phyloP scores from a whole-genome alignment of 2,113 vertebrate genomes.

The Drymodes brunneopygia region DNA sequence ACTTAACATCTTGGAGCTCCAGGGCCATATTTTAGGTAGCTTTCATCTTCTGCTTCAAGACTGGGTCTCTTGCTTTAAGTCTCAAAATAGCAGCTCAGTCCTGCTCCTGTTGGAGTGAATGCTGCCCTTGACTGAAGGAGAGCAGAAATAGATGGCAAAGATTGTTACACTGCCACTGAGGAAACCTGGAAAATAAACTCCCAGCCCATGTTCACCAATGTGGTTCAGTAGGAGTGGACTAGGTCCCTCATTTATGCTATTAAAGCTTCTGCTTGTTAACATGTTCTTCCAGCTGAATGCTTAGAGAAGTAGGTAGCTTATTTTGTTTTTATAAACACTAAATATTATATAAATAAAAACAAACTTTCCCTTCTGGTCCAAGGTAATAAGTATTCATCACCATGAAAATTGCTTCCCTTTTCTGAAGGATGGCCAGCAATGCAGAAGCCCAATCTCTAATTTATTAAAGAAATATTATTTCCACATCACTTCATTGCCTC shows the following conservation, averaged over 20 bases:
- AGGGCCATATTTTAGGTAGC: not conserved
- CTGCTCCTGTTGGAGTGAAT: not conserved
- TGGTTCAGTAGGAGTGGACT: not conserved
- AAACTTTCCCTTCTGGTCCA: not conserved
- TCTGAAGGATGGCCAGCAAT: conserved; percentile 2
- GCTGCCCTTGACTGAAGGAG: not conserved
- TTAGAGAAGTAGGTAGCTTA: not conserved
- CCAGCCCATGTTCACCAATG: not conserved
- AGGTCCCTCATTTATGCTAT: not conserved
- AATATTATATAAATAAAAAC: not conserved
- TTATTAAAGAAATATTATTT: conserved; percentile 10
- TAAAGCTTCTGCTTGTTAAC: not conserved
- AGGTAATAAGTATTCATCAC: not conserved
- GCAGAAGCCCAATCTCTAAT: not conserved
- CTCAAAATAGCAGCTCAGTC: not conserved
- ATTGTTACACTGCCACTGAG: not conserved
- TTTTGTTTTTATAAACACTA: not conserved
- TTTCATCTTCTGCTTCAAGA: not conserved
- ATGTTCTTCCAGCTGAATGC: not conserved
- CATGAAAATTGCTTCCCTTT: not conserved
- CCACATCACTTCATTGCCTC: not conserved
- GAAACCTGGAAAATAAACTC: not conserved
- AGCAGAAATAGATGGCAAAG: not conserved
- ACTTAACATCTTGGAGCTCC: not conserved
- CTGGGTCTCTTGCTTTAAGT: not conserved